These are phyloP conservation scores for Abrostola tripartita DNA, from an alignment of 2,888 invertebrate genomes.

Conservation along the genomic window DNA sequence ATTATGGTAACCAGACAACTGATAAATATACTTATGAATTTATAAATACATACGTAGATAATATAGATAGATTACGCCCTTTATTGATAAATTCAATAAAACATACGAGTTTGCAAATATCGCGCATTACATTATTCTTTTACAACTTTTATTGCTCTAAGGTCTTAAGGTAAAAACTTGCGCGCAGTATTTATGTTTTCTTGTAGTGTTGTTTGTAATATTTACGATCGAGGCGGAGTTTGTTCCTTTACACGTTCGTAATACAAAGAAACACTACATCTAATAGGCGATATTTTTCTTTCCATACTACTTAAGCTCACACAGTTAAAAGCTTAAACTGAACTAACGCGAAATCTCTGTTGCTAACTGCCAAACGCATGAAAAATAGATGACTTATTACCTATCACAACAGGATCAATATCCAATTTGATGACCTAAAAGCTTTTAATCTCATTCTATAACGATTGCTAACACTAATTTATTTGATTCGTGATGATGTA, in stretches of 20 bases:
- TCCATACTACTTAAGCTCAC: neutral
- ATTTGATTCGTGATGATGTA: slow-evolving; percentile 28
- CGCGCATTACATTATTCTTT: too few relatives aligned
- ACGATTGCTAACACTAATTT: slow-evolving; percentile 20
- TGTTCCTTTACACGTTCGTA: too few relatives aligned
- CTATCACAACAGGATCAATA: slow-evolving; percentile 25
- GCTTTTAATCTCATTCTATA: slow-evolving; percentile 28
- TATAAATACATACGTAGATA: too few relatives aligned
- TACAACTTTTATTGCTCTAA: too few relatives aligned
- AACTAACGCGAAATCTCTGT: neutral
- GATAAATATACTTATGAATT: too few relatives aligned
- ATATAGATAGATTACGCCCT: too few relatives aligned
- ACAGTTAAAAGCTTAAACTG: neutral
- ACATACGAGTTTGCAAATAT: too few relatives aligned
- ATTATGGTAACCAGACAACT: too few relatives aligned
- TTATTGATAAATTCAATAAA: too few relatives aligned
- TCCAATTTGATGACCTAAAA: slow-evolving; percentile 43
- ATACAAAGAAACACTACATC: neutral
- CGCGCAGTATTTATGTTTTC: neutral
- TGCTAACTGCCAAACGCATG: neutral
- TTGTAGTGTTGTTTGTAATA: neutral
- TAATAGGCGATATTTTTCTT: neutral
- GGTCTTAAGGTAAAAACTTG: too few relatives aligned
- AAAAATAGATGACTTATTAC: slow-evolving; percentile 18
- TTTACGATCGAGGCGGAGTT: neutral